Percentiles rank a stretch among this genome's conserved stretches.
phyloP scores from a whole-genome alignment of 2,888 invertebrate species.

The Pandemis cinnamomeana region DNA sequence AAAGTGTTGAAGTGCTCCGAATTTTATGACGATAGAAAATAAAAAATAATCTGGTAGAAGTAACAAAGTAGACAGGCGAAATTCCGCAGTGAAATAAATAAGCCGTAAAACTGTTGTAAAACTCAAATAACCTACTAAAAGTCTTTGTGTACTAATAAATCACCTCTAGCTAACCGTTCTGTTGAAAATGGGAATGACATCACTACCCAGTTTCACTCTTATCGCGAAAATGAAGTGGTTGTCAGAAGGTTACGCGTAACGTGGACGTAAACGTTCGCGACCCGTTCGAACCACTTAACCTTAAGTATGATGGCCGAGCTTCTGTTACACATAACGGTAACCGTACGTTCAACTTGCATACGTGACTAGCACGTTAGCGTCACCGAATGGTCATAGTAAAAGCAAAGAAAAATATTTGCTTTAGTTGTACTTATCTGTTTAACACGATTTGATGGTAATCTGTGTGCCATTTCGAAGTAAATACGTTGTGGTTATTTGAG shows the following conservation, averaged over 20 bases:
- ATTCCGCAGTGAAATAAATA: neutral
- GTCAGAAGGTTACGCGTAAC: slow-evolving; percentile 18
- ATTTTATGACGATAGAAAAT: too few species aligned
- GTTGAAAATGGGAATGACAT: slow-evolving; percentile 1
- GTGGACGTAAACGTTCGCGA: slow-evolving; percentile 3
- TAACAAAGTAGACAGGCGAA: neutral
- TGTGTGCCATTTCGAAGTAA: slow-evolving; percentile 28
- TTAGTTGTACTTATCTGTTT: slow-evolving; percentile 12
- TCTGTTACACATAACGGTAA: slow-evolving; percentile 33
- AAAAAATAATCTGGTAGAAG: too few species aligned
- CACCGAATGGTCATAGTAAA: slow-evolving; percentile 17
- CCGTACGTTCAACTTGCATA: slow-evolving; percentile 15
- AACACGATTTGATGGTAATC: slow-evolving; percentile 18
- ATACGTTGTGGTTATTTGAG: neutral
- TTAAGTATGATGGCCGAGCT: slow-evolving; percentile 12
- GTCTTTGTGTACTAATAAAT: slow-evolving; percentile 3
- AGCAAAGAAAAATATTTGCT: slow-evolving; percentile 20
- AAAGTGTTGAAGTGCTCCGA: too few species aligned
- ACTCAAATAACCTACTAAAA: neutral
- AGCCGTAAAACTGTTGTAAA: neutral
- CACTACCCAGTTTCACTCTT: slow-evolving; percentile 5
- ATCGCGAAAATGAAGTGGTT: slow-evolving; percentile 12
- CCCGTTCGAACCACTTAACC: slow-evolving; percentile 1
- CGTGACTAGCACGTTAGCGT: slow-evolving; percentile 21
- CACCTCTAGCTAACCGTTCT: neutral